Percentiles rank a stretch among this genome's conserved stretches.
Conservation (phyloP, 2,113 vertebrate species). For the Hippopotamus amphibius region DNA sequence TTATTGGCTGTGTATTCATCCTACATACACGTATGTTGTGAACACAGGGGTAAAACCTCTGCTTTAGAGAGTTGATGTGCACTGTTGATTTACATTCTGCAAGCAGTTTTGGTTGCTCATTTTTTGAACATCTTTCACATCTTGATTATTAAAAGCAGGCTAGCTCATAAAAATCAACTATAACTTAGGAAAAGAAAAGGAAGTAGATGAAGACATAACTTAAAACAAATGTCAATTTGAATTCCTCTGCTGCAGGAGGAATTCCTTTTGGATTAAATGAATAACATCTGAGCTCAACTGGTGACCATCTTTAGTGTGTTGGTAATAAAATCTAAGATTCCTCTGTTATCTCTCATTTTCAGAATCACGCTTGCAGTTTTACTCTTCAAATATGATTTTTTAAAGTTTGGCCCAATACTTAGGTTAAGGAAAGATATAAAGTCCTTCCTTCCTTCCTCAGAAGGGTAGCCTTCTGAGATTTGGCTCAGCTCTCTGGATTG, state of each 20-base stretch:
- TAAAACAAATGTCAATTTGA: slow-evolving; percentile 44
- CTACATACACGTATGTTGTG: not conserved
- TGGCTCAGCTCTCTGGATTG: not conserved
- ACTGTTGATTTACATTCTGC: not conserved
- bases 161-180: slow-evolving; percentile 35
- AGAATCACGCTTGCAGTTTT: not conserved
- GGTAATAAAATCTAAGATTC: not conserved
- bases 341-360: not conserved
- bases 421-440: not conserved
- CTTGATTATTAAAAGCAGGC: slow-evolving; percentile 13
- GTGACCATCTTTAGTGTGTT: not conserved
- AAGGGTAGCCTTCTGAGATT: not conserved
- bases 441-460: not conserved
- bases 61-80: not conserved
- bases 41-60: not conserved
- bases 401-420: not conserved
- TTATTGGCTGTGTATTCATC: not conserved
- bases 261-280: slow-evolving; percentile 16
- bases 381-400: not conserved
- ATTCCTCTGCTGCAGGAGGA: not conserved
- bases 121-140: not conserved
- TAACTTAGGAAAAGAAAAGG: slow-evolving; percentile 29
- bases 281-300: not conserved
- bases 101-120: not conserved
- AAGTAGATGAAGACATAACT: not conserved